Conservation (phyloP, 1,140 invertebrate species). For the Zophobas atratus region DNA sequence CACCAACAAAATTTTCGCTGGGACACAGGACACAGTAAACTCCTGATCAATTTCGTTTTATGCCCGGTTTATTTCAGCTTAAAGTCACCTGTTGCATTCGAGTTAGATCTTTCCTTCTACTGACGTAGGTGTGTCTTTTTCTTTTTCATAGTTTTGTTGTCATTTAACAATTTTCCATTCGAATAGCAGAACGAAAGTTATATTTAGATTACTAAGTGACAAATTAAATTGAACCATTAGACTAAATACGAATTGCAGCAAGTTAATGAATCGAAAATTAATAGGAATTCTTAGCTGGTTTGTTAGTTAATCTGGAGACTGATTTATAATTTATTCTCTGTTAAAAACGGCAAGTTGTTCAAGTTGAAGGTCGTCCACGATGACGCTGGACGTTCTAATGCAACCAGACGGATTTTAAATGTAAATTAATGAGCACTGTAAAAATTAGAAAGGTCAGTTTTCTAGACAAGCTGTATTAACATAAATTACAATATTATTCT, state of each 20-base stretch:
- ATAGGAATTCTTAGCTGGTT: slow-evolving; percentile 47
- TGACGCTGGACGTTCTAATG: slow-evolving; percentile 39
- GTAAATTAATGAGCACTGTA: slow-evolving; percentile 41
- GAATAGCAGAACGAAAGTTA: background rate
- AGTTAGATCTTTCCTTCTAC: too few relatives aligned
- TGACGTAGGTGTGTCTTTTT: too few relatives aligned
- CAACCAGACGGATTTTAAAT: slow-evolving; percentile 50
- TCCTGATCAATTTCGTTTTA: too few relatives aligned
- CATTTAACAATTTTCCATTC: too few relatives aligned
- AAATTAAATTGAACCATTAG: background rate
- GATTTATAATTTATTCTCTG: slow-evolving; percentile 46
- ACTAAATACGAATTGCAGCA: slow-evolving; percentile 22
- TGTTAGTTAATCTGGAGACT: slow-evolving; percentile 33
- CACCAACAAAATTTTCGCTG: too few relatives aligned
- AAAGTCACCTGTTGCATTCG: too few relatives aligned
- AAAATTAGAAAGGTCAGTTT: slow-evolving; percentile 51
- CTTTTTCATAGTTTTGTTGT: too few relatives aligned
- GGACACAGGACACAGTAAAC: too few relatives aligned
- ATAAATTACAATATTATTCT: too few relatives aligned
- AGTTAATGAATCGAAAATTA: slow-evolving; percentile 49
- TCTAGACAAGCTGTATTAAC: background rate
- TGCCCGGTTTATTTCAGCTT: too few relatives aligned
- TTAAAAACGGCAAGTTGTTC: slow-evolving; percentile 41
- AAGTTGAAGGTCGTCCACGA: slow-evolving; percentile 52
- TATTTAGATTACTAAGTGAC: background rate